Percentiles rank a stretch among this genome's conserved stretches.
Conservation (phyloP, 2,113 vertebrate genomes). For the Xenus cinereus region DNA sequence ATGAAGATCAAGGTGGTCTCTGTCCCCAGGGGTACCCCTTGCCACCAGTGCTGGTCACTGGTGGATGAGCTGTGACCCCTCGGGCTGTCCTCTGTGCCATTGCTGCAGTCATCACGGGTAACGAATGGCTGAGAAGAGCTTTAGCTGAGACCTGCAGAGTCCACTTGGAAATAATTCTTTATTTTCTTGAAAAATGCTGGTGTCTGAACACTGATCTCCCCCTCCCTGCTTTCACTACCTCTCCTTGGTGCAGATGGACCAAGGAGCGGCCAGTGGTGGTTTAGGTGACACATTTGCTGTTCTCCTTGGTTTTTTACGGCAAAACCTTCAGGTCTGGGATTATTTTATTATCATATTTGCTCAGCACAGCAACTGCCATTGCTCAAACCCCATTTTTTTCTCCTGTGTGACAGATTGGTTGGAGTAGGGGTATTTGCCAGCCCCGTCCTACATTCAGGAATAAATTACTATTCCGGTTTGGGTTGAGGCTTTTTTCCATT, state of each 20-base stretch:
- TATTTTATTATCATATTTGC: neutral
- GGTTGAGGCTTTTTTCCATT: neutral
- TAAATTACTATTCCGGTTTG: neutral
- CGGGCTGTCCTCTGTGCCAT: accelerated
- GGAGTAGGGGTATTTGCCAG: neutral
- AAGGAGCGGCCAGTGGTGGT: too few species aligned
- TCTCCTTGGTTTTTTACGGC: accelerated
- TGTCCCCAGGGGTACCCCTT: neutral
- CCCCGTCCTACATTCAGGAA: neutral
- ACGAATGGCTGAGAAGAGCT: accelerated
- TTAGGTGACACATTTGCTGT: neutral
- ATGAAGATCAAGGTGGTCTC: neutral
- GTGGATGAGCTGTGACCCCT: neutral
- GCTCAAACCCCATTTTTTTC: neutral
- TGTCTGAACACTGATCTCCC: accelerated
- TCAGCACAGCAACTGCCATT: neutral
- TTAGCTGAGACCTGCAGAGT: neutral
- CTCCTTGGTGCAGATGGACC: accelerated
- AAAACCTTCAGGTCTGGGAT: neutral
- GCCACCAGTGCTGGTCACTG: neutral
- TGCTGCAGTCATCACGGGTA: accelerated
- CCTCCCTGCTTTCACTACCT: neutral
- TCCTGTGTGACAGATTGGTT: neutral
- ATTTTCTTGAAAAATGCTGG: neutral
- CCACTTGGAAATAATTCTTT: accelerated